Base-by-base conservation (phyloP, 2,113 vertebrate genomes). In the Hydrolagus affinis region DNA sequence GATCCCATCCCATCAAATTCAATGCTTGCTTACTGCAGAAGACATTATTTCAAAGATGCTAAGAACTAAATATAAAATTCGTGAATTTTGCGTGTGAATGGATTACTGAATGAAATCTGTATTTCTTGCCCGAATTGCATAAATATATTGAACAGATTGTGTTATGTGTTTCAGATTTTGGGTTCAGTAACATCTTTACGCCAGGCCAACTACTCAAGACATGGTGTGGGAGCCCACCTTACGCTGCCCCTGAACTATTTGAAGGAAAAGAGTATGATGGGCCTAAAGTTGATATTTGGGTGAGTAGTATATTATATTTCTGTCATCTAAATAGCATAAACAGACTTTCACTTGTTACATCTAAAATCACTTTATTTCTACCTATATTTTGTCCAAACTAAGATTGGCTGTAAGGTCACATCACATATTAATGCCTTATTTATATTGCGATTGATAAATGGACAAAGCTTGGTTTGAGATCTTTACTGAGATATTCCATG, bases 281-380 rank as follows among this genome's bases (percentile, higher is more conserved):
- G 25, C 98, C 98, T 0, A 99, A 99, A 91, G 98, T 99, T 85
- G 98, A 99, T 91, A 97, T 99, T 88, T 99, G 98, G 98, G 98
- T 99, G 92, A 86, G 94, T 89, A 32, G 19, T 59, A 28, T 28
- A 7, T 80, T 80, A 62, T 28, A 83, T 15, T 83, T 83, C 32
- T 68, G 4, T 1, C 19, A 17, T 28, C 11, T 30, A 32, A 56
- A 9, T 62, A 23, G 12, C n/a, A 62, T 15, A 28, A 12, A 28
- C 59, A 60, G n/a, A 4, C 19, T 80, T 64, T 66, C 28, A 7
- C 66, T 83, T 83, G 21, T 9, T 68, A n/a, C 60, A 59, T 77
- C 21, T 59, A 9, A 11, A 0, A n/a, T 44, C 44, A 44, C 44
- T 44, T 44, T 44, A 44, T 44, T 44, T 44, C 44, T 6, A 44